Evolutionary conservation across 2,888 invertebrate genomes (phyloP).

Genomic region (Bedellia somnulentella): DNA sequence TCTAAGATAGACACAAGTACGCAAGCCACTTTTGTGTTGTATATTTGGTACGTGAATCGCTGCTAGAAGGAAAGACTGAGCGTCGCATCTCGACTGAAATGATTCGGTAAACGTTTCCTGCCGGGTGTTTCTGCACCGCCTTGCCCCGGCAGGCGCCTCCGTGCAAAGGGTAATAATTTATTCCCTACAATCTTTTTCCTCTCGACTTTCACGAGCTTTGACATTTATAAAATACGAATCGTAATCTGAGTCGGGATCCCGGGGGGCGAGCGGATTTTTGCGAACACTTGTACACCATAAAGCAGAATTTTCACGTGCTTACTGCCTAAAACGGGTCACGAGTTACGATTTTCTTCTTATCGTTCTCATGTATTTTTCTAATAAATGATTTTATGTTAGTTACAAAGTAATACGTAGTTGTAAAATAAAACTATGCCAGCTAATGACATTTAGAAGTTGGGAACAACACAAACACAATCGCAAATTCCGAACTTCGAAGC

Average conservation of each 20-base stretch:
- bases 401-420: no score
- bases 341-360: conserved; percentile 20
- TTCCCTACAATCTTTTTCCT: conserved; percentile 23
- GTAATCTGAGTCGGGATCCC: conserved; percentile 14
- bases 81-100: conserved; percentile 8
- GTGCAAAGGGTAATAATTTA: conserved; percentile 16
- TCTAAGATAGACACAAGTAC: no score
- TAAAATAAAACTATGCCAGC: no score
- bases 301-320: conserved; percentile 39
- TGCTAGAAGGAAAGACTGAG: conserved; percentile 1
- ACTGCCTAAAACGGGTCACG: conserved; percentile 24
- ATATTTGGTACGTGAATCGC: conserved; percentile 3
- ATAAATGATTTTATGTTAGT: no score
- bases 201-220: conserved; percentile 22
- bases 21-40: no score
- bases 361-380: no score
- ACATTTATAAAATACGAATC: conserved; percentile 40
- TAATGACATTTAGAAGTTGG: no score
- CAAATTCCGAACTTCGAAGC: conserved; percentile 2
- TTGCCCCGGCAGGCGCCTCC: conserved; percentile 6
- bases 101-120: conserved; percentile 12
- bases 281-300: conserved; percentile 20
- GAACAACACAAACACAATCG: not conserved
- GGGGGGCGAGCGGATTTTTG: conserved; percentile 7
- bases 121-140: conserved; percentile 6